These are phyloP conservation scores for Atta texana DNA, from an alignment of 1,140 invertebrate species.

Conservation along the genomic window DNA sequence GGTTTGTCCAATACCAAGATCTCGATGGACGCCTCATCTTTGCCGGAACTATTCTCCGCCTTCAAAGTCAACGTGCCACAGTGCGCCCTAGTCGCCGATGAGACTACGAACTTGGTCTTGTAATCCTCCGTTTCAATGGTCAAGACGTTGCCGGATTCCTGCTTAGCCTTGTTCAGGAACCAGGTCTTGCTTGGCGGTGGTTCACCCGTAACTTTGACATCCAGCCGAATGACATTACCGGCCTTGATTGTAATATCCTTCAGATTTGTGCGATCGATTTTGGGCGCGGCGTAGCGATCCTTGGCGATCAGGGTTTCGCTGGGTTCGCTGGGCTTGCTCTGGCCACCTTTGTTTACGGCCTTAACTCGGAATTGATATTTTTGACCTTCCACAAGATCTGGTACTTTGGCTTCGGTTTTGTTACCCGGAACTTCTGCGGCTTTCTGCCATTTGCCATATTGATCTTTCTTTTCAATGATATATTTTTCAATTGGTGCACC, in stretches of 20 bases:
- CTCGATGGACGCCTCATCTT: constrained; percentile 96
- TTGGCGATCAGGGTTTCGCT: constrained; percentile 94
- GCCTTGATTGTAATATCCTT: constrained; percentile 95
- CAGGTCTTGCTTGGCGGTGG: constrained; percentile 94
- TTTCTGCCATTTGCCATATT: constrained; percentile 96
- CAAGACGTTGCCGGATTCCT: constrained; percentile 89
- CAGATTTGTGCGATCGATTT: constrained; percentile 95
- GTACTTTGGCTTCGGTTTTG: constrained; percentile 94
- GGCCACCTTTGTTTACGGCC: constrained; percentile 97
- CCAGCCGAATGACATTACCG: constrained; percentile 93
- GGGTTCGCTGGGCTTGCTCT: constrained; percentile 95
- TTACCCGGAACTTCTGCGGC: constrained; percentile 94
- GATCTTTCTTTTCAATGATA: constrained; percentile 98
- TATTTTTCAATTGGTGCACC: constrained; percentile 98
- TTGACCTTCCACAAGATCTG: constrained; percentile 96
- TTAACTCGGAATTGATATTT: constrained; percentile 98
- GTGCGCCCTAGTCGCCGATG: constrained; percentile 91
- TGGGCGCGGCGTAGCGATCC: constrained; percentile 95
- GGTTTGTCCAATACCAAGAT: constrained; percentile 96
- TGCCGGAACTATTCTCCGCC: constrained; percentile 96
- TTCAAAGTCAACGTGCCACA: constrained; percentile 95
- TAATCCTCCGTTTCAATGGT: constrained; percentile 95
- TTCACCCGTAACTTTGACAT: constrained; percentile 96
- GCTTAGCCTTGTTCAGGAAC: constrained; percentile 92
- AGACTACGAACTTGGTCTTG: constrained; percentile 93